phyloP scores from a whole-genome alignment of 1,140 invertebrate species.

The Lepidurus arcticus region DNA sequence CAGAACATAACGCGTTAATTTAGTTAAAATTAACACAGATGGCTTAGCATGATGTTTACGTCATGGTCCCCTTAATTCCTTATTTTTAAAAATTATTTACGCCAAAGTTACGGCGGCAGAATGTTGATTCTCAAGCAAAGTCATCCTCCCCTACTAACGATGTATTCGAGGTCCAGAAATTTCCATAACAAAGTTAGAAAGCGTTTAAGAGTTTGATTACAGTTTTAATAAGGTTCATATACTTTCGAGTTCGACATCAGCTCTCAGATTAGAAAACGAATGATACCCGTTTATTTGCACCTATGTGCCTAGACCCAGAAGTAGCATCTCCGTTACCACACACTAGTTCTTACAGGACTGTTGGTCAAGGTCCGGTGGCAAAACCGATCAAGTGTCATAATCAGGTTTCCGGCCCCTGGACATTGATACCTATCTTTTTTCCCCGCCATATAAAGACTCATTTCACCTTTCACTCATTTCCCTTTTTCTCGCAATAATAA shows the following conservation, averaged over 20 bases:
- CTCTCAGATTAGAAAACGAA: too few relatives aligned
- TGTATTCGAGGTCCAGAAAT: too few relatives aligned
- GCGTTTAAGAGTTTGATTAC: neutral
- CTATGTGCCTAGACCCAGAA: neutral
- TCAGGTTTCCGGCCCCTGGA: neutral
- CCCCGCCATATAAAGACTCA: neutral
- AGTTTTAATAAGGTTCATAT: neutral
- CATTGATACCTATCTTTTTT: neutral
- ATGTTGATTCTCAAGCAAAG: too few relatives aligned
- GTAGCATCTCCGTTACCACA: neutral
- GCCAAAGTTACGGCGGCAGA: too few relatives aligned
- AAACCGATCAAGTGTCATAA: neutral
- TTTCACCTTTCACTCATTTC: neutral
- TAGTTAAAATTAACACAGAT: neutral
- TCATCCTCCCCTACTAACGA: too few relatives aligned
- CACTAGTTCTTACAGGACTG: neutral
- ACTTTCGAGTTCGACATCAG: too few relatives aligned
- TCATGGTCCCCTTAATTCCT: too few relatives aligned
- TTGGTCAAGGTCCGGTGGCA: conserved; percentile 17
- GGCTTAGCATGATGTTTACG: too few relatives aligned
- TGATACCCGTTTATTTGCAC: neutral
- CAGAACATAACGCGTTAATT: neutral
- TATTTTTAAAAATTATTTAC: too few relatives aligned
- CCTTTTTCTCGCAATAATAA: neutral
- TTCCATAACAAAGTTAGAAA: too few relatives aligned